Evolutionary conservation across 2,888 invertebrate genomes (phyloP).

Genomic region (Arge pagana): DNA sequence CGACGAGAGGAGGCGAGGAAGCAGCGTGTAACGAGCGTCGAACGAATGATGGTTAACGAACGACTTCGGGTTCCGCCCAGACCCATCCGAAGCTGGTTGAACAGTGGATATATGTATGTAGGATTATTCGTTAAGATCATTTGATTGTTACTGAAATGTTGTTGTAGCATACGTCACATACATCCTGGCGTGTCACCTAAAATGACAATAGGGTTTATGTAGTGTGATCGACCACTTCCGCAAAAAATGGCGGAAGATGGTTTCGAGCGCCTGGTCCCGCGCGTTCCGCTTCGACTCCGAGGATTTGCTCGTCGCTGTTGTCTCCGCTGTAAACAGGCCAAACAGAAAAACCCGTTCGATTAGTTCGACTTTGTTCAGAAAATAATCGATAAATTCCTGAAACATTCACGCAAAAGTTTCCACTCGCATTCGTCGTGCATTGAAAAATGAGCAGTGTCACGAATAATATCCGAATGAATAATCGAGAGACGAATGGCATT

Average conservation of each 20-base stretch:
- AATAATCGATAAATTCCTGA: too few species aligned
- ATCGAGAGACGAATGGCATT: too few species aligned
- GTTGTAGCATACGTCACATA: slow-evolving; percentile 39
- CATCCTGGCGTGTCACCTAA: slow-evolving; percentile 47
- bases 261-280: slow-evolving; percentile 16
- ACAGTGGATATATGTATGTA: too few species aligned
- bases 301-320: slow-evolving; percentile 18
- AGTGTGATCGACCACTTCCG: slow-evolving; percentile 29
- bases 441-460: too few species aligned
- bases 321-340: slow-evolving; percentile 47
- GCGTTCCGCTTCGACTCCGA: slow-evolving; percentile 15
- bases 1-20: too few species aligned
- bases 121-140: too few species aligned
- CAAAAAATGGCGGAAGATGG: slow-evolving; percentile 28
- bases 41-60: slow-evolving; percentile 3
- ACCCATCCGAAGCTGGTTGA: slow-evolving; percentile 14
- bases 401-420: too few species aligned
- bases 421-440: too few species aligned
- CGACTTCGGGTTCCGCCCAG: slow-evolving; percentile 6
- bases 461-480: too few species aligned
- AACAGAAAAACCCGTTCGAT: slow-evolving; percentile 44
- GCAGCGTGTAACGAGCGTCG: neutral
- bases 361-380: slow-evolving; percentile 40
- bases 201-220: slow-evolving; percentile 51
- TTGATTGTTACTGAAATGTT: slow-evolving; percentile 8